These are phyloP conservation scores for Calephelis virginiensis DNA, from an alignment of 1,140 invertebrate genomes.

Conservation along the genomic window DNA sequence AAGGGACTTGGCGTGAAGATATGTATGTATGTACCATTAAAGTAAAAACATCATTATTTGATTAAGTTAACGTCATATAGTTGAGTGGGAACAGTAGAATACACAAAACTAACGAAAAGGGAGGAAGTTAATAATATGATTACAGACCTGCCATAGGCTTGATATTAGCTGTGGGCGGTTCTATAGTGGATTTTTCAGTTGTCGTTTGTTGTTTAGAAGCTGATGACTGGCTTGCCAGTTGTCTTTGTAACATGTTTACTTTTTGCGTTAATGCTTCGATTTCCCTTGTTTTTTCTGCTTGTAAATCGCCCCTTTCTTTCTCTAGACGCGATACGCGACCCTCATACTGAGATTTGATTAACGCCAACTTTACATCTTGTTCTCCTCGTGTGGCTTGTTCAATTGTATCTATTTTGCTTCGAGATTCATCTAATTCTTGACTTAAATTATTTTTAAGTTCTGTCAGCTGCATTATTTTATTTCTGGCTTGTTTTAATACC, in stretches of 20 bases:
- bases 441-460: slow-evolving; percentile 82
- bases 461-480: slow-evolving; percentile 84
- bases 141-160: slow-evolving; percentile 92
- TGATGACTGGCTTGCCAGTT: slow-evolving; percentile 84
- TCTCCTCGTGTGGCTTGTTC: slow-evolving; percentile 78
- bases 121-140: slow-evolving; percentile 2
- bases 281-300: slow-evolving; percentile 82
- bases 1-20: no score
- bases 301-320: slow-evolving; percentile 86
- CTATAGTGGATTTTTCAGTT: slow-evolving; percentile 84
- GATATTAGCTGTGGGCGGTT: slow-evolving; percentile 94
- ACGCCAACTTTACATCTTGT: slow-evolving; percentile 79
- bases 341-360: slow-evolving; percentile 86
- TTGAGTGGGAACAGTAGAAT: no score
- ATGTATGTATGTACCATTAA: no score
- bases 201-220: slow-evolving; percentile 83
- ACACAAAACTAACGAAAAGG: no score
- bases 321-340: slow-evolving; percentile 84
- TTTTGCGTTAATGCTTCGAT: slow-evolving; percentile 87
- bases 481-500: slow-evolving; percentile 85
- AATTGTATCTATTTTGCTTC: slow-evolving; percentile 77
- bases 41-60: no score
- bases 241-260: slow-evolving; percentile 87
- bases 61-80: no score
- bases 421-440: slow-evolving; percentile 81